Base-by-base conservation (phyloP, 2,113 vertebrate genomes). In the Panthera uncia region DNA sequence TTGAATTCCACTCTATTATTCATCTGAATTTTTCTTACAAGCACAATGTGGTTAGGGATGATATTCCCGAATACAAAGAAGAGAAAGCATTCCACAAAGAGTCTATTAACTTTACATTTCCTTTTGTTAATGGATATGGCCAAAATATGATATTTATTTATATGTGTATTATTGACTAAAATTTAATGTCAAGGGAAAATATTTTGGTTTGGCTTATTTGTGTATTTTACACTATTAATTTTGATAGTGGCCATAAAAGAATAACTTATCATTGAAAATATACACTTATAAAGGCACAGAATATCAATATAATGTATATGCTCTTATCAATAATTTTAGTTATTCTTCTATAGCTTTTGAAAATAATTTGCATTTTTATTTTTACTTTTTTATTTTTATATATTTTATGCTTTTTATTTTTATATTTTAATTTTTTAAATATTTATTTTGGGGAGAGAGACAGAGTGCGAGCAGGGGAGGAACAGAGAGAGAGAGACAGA, bases 1-100 rank as follows among this genome's bases (percentile, higher is more conserved):
- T 45, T 61, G 80, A 96, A 4, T 81, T 98, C 86, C 48, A 38
- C 82, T 94, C 5, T 87, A 57, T 73, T 78, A 61, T 66, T 92
- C 63, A 27, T 68, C 36, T 91, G n/a, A 65, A 61, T 48, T 84
- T 94, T 97, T 88, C 61, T 65, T 52, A 76, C 33, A 61, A 96
- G 57, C 6, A 83, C 79, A 50, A 86, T 25, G 89, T 50, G 74
- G 18, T 74, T 65, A 84, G 4, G 41, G 13, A 55, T 74, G 16
- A 41, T 89, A 82, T 78, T 96, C 19, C n/a, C 71, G 85, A 73
- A 81, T 66, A 19, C 1, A 73, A 14, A 61, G 57, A 83, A 85
- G 3, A 81, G 50, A 83, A 96, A 19, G 38, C 31, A 68, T 48
- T 4, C 33, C 25, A 23, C 52, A 83, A 68, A 66, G 5, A 27